These are phyloP conservation scores for Drosophila emarginata DNA, from an alignment of 2,888 invertebrate species.

Conservation along the genomic window DNA sequence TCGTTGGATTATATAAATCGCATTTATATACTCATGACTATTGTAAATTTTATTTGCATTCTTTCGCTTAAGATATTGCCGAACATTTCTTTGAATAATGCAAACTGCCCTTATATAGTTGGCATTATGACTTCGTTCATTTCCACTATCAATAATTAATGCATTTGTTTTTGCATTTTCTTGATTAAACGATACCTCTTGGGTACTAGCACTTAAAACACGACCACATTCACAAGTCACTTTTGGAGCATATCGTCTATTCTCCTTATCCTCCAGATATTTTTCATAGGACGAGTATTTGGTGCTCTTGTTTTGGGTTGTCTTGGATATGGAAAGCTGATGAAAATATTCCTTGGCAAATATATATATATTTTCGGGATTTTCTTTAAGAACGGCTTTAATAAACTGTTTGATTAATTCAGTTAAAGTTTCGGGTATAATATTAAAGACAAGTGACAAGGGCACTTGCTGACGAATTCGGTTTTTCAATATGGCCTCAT, in stretches of 20 bases:
- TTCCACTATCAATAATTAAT: not conserved
- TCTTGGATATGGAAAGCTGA: slow-evolving; percentile 36
- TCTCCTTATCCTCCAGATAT: slow-evolving; percentile 55
- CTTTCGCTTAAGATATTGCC: slow-evolving; percentile 48
- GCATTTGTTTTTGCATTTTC: not conserved
- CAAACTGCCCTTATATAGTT: slow-evolving; percentile 47
- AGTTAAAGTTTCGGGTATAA: slow-evolving; percentile 69
- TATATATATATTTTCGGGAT: slow-evolving; percentile 62
- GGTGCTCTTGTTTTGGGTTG: slow-evolving; percentile 23
- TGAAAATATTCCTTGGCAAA: slow-evolving; percentile 73
- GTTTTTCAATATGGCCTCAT: slow-evolving; percentile 63
- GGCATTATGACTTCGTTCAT: not conserved
- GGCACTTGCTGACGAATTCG: slow-evolving; percentile 61
- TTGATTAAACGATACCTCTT: not conserved
- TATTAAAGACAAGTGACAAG: slow-evolving; percentile 54
- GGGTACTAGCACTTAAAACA: slow-evolving; percentile 17
- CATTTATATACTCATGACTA: slow-evolving; percentile 44
- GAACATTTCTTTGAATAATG: slow-evolving; percentile 50
- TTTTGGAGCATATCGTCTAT: slow-evolving; percentile 33
- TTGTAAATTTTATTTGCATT: slow-evolving; percentile 17
- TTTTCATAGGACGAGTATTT: slow-evolving; percentile 65
- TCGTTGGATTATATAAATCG: slow-evolving; percentile 53
- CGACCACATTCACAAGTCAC: slow-evolving; percentile 71
- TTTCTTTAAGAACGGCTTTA: slow-evolving; percentile 68
- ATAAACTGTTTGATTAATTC: slow-evolving; percentile 72